Conservation (phyloP, 2,113 vertebrate genomes). For the Panthera uncia region DNA sequence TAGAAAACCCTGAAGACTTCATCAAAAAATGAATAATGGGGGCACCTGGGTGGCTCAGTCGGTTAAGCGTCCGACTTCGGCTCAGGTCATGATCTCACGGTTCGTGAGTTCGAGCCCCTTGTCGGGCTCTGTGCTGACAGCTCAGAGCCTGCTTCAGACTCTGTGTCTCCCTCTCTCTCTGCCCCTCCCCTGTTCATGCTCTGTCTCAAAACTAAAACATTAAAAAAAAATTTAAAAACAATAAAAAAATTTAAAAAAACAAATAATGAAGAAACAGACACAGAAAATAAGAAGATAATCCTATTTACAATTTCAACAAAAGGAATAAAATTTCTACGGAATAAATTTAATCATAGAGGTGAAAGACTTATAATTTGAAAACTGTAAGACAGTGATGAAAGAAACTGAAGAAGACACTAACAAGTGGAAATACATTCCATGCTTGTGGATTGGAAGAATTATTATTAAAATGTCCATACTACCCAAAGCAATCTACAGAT, state of each 20-base stretch:
- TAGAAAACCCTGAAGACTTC: neutral
- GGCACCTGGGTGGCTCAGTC: too few relatives aligned
- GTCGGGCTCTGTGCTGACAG: too few relatives aligned
- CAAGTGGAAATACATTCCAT: neutral
- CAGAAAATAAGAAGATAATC: neutral
- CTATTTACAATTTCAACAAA: neutral
- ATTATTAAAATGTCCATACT: neutral
- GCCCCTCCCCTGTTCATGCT: too few relatives aligned
- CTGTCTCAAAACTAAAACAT: too few relatives aligned
- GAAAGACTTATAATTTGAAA: neutral
- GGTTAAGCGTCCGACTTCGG: too few relatives aligned
- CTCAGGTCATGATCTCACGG: too few relatives aligned
- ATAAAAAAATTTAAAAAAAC: too few relatives aligned
- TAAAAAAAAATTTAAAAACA: too few relatives aligned
- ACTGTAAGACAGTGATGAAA: neutral
- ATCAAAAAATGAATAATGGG: neutral
- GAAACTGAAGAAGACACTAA: neutral
- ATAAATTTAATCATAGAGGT: neutral
- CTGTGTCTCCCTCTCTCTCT: too few relatives aligned
- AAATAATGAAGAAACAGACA: neutral
- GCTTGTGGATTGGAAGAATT: neutral
- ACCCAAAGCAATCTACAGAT: neutral
- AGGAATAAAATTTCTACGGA: neutral
- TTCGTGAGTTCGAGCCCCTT: too few relatives aligned
- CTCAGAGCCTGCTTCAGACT: too few relatives aligned